phyloP scores from a whole-genome alignment of 2,888 invertebrate species.

The Cephus pygmeus region DNA sequence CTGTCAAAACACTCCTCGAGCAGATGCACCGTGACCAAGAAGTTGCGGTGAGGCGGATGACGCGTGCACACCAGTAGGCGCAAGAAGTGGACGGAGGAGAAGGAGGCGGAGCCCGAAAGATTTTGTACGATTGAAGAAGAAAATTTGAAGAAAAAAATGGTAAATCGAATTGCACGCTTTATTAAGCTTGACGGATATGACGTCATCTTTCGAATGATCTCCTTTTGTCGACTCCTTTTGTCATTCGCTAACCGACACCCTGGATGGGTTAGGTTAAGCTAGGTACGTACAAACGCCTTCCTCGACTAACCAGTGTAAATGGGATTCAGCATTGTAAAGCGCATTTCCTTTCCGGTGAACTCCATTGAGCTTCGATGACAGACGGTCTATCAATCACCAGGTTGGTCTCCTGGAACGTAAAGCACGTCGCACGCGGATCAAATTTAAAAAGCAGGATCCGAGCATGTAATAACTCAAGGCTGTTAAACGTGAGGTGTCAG shows the following conservation, averaged over 20 bases:
- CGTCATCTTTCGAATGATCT: neutral
- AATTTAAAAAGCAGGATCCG: neutral
- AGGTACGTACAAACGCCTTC: neutral
- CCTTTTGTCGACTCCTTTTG: neutral
- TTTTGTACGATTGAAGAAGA: neutral
- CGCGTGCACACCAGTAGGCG: neutral
- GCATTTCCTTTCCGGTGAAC: neutral
- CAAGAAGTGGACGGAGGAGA: neutral
- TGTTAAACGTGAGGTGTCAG: neutral
- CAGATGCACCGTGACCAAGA: neutral
- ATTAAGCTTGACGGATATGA: neutral
- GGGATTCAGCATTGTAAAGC: neutral
- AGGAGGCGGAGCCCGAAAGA: neutral
- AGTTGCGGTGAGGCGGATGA: neutral
- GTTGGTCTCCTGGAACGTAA: neutral
- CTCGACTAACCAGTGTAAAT: neutral
- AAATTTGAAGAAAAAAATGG: neutral
- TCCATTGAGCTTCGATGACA: neutral
- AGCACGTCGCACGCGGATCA: neutral
- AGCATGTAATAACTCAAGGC: neutral
- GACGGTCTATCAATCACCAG: neutral
- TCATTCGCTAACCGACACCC: neutral
- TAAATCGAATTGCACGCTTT: conserved; percentile 7
- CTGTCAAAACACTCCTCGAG: neutral
- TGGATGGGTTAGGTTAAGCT: neutral